Percentiles rank a stretch among this genome's conserved stretches.
phyloP scores from a whole-genome alignment of 2,888 invertebrate genomes.

The Caenorhabditis macrosperma region DNA sequence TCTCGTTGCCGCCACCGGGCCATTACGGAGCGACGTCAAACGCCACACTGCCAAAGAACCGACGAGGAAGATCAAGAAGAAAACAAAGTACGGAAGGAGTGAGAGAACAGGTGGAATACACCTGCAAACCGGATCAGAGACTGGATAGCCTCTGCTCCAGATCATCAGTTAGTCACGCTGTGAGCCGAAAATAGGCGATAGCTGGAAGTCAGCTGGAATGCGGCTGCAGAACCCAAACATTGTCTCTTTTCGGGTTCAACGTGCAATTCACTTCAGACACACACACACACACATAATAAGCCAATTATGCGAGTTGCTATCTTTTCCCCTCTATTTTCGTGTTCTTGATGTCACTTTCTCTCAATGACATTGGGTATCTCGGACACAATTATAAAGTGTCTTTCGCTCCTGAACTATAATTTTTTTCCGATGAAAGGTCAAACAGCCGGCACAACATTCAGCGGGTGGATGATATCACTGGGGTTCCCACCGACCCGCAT shows the following conservation, averaged over 20 bases:
- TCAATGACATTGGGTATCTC: not conserved
- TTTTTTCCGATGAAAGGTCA: not conserved
- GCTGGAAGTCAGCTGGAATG: slow-evolving; percentile 2
- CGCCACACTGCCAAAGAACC: slow-evolving; percentile 10
- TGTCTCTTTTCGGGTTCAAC: not conserved
- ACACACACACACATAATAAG: not conserved
- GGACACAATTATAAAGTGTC: not conserved
- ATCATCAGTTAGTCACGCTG: slow-evolving; percentile 1
- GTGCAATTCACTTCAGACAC: not conserved
- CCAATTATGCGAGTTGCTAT: not conserved
- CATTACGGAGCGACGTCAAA: slow-evolving; percentile 16
- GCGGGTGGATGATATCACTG: slow-evolving; percentile 17
- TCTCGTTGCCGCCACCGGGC: slow-evolving; percentile 1
- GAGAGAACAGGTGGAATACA: slow-evolving; percentile 10
- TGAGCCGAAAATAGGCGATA: not conserved
- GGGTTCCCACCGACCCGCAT: not conserved
- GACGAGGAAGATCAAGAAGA: slow-evolving; percentile 14
- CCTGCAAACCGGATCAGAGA: not conserved
- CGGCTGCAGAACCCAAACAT: not conserved
- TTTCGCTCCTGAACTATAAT: not conserved
- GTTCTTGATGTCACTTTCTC: slow-evolving; percentile 13
- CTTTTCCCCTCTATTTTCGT: not conserved
- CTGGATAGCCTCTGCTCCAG: not conserved
- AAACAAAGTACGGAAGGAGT: not conserved
- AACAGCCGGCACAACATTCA: not conserved